Evolutionary conservation across 2,888 invertebrate genomes (phyloP), one percentile per base, ranked within the genome.

Genomic region (Drosophila macrospina): DNA sequence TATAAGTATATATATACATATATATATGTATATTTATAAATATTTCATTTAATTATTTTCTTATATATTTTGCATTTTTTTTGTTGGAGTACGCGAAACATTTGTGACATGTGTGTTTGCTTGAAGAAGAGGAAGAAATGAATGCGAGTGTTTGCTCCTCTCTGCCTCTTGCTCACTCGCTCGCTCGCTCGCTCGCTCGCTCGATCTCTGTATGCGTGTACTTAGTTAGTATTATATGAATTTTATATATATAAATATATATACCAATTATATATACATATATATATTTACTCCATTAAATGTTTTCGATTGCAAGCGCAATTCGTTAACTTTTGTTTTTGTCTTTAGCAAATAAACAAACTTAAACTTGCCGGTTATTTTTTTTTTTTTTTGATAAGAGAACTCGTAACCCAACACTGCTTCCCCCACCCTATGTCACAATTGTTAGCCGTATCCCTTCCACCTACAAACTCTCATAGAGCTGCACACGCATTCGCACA

Each of bases 401-500:
- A 20, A 20, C 41, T 52, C 30, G 20, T 30, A 41, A 20, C 52
- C 52, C 30, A 16, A 37, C 37, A 37, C 15, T 5, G 16, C 16
- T 8, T 20, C 32, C 7, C 28, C n/a, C 28, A 26, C 16, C 7
- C 11, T n/a, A n/a, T n/a, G n/a, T 1, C 16, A 5, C 5, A 10
- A 8, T 30, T 28, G n/a, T n/a, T n/a, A n/a, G 16, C 24, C 32
- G 11, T 20, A 26, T 28, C 52, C 6, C 34, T n/a, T 26, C 15
- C 44, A 20, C 32, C 30, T 5, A 5, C 41, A 8, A 7, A n/a
- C 16, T 5, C 32, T 7, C 5, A 44, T 34, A 36, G 36, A 66
- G 59, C 62, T 67, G 67, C 72, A 77, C 59, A 72, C 77, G 76
- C 86, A 78, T 71, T 65, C 56, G 68, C 54, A 63, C 82, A 86